Evolutionary conservation across 2,888 invertebrate species (phyloP), one percentile per base, ranked within the genome.

Genomic region (Glomeris marginata): DNA sequence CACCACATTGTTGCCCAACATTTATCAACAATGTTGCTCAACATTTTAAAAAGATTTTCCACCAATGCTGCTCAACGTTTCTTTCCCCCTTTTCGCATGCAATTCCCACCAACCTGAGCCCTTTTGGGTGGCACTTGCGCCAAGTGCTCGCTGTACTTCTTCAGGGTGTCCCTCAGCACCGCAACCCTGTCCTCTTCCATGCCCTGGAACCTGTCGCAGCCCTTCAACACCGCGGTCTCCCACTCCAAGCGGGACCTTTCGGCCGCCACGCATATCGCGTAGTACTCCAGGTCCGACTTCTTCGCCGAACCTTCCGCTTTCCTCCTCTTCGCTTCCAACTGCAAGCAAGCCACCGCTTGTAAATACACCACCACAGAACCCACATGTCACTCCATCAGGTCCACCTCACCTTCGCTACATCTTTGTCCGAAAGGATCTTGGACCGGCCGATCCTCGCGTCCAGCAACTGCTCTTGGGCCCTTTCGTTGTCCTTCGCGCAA

Each of bases 201-300:
- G 47, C 81, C 77, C 66, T 91, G 88, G 67, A 94, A 77, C 64
- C 85, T 82, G 21, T 81, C 80, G 22, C 85, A 82, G 16, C 90
- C 90, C 63, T 86, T 81, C 54, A 82, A 74, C 11, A 92, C 84
- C 8, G 87, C 80, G 56, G 86, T 81, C 70, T 94, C 92, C 83
- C 88, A 88, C 69, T 90, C 92, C 64, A 92, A 69, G 67, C 86
- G 79, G 18, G 88, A 81, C 59, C 88, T 74, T 70, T 94, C 94
- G 33, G 91, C 84, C 59, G 88, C 77, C 56, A 91, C 81, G 63
- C 90, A 90, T 46, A 84, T 77, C 56, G 86, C 86, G 63, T 91
- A 91, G 69, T 92, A 94, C 63, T 92, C 90, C 53, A 86, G 82
- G 69, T 92, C 92, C 46, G 88, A 84, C 65, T 90, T 84, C 63